A percentile compares a stretch with the other conserved stretches of the same genome.
phyloP scores from a whole-genome alignment of 2,113 vertebrate genomes.

The Paedocypris sp. region DNA sequence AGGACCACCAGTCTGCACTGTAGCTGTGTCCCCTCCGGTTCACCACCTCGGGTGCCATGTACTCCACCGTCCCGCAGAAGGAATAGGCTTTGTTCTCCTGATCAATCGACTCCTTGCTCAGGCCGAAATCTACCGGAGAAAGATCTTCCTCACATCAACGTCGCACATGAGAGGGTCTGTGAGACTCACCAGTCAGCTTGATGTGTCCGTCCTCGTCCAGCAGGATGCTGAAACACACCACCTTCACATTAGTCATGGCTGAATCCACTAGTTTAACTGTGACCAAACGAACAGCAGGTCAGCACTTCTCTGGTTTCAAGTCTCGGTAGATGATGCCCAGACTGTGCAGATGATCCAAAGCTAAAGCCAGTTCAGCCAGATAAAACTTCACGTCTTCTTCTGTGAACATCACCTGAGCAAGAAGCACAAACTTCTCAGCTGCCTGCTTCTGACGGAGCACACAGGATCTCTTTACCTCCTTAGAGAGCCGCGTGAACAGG shows the following conservation, averaged over 20 bases:
- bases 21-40: constrained; percentile 74
- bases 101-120: constrained; percentile 78
- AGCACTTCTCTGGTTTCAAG: constrained; percentile 78
- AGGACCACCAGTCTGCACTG: constrained; percentile 82
- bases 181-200: constrained; percentile 74
- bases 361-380: constrained; percentile 75
- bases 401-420: constrained; percentile 77
- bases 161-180: no score
- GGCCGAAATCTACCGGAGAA: constrained; percentile 81
- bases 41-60: constrained; percentile 80
- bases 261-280: neutral
- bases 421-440: neutral
- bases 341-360: constrained; percentile 72
- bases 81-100: constrained; percentile 77
- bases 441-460: neutral
- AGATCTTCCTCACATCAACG: no score
- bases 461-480: constrained; percentile 58
- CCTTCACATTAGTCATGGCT: constrained; percentile 55
- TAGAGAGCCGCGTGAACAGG: constrained; percentile 77
- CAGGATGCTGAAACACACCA: constrained; percentile 65
- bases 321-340: constrained; percentile 82
- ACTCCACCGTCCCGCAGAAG: constrained; percentile 79
- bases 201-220: constrained; percentile 80
- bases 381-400: constrained; percentile 85
- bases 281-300: no score